Evolutionary conservation across 2,113 vertebrate genomes (phyloP).

Genomic region (Ciconia boyciana): DNA sequence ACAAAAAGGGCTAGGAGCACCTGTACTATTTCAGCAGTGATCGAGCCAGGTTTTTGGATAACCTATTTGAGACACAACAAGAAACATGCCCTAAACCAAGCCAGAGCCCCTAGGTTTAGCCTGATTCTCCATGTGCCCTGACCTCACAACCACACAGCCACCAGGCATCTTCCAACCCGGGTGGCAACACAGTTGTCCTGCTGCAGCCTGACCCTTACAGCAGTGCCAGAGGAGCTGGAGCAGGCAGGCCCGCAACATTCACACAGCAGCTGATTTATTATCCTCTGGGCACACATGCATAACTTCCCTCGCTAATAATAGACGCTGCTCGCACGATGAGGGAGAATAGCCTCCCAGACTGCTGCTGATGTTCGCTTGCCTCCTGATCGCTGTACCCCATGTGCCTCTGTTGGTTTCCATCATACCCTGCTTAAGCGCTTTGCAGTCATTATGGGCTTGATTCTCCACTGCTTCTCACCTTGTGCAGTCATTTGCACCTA

Average conservation of each 20-base stretch:
- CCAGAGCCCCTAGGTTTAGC: neutral
- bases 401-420: neutral
- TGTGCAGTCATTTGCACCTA: constrained; percentile 27
- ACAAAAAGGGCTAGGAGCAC: neutral
- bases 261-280: neutral
- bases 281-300: neutral
- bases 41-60: neutral
- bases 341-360: neutral
- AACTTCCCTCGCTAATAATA: constrained; percentile 4
- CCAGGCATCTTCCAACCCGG: neutral
- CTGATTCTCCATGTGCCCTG: neutral
- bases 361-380: neutral
- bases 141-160: neutral
- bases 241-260: neutral
- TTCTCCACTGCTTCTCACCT: neutral
- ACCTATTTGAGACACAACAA: neutral
- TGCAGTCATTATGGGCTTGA: neutral
- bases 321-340: neutral
- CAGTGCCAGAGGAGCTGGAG: neutral
- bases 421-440: neutral
- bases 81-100: neutral
- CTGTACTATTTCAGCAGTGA: neutral
- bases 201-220: neutral
- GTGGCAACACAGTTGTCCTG: neutral
- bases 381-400: neutral